Percentiles rank a stretch among this genome's conserved stretches.
These are phyloP conservation scores for Idaea biselata DNA, from an alignment of 2,888 invertebrate genomes.

Conservation along the genomic window DNA sequence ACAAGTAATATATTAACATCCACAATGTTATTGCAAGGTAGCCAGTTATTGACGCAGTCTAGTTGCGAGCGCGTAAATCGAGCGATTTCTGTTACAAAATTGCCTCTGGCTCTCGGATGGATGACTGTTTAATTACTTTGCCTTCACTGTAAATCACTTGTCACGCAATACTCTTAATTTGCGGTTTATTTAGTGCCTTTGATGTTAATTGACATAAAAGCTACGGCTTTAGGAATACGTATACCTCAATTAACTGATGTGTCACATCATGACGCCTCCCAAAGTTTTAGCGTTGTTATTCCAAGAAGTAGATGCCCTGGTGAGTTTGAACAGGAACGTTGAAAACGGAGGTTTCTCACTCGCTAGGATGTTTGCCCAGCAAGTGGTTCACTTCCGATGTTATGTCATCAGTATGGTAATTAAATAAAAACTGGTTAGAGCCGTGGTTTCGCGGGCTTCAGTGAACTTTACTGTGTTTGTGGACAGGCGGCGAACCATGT, in stretches of 20 bases:
- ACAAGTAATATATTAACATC: slow-evolving; percentile 25
- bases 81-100: slow-evolving; percentile 20
- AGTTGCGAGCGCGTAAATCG: slow-evolving; percentile 17
- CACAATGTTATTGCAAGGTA: slow-evolving; percentile 19
- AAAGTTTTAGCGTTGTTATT: neutral
- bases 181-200: slow-evolving; percentile 4
- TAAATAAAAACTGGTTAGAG: slow-evolving; percentile 44
- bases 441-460: slow-evolving; percentile 54
- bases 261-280: slow-evolving; percentile 8
- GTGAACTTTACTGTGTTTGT: slow-evolving; percentile 55
- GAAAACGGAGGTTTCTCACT: slow-evolving; percentile 5
- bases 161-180: slow-evolving; percentile 25
- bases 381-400: slow-evolving; percentile 49
- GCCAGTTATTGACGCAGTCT: slow-evolving; percentile 15
- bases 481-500: slow-evolving; percentile 51
- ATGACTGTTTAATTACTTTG: slow-evolving; percentile 31
- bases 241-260: slow-evolving; percentile 13
- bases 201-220: neutral
- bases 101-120: slow-evolving; percentile 24
- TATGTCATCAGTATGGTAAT: slow-evolving; percentile 32
- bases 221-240: neutral
- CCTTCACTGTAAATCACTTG: slow-evolving; percentile 19
- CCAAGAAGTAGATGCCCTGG: neutral
- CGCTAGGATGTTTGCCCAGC: slow-evolving; percentile 48
- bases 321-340: neutral